A percentile compares a stretch with the other conserved stretches of the same genome.
Evolutionary conservation across 1,140 invertebrate species (phyloP).

Genomic region (Dreissena rostriformis): DNA sequence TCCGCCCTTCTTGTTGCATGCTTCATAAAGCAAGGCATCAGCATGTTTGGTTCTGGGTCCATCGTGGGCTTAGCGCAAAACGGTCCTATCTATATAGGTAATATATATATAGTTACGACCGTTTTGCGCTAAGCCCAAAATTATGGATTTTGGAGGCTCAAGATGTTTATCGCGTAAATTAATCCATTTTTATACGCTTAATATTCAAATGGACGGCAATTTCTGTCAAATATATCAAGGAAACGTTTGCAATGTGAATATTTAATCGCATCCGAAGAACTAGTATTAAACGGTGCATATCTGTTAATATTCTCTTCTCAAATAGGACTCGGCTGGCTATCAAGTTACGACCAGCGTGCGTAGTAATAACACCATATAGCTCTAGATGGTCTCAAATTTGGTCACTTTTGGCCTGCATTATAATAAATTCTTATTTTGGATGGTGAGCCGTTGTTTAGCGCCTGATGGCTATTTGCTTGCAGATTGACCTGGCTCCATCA

Average conservation of each 20-base stretch:
- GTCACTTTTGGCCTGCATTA: constrained; percentile 5
- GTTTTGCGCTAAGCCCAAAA: too few species aligned
- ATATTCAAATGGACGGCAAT: constrained; percentile 39
- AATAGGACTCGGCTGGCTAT: neutral
- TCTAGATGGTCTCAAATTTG: neutral
- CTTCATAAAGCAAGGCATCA: neutral
- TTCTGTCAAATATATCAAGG: constrained; percentile 20
- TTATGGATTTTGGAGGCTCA: neutral
- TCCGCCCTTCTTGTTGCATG: neutral
- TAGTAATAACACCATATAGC: neutral
- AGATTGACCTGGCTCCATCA: too few species aligned
- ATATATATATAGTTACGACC: too few species aligned
- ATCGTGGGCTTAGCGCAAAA: neutral
- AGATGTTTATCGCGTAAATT: constrained; percentile 28
- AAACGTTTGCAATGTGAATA: constrained; percentile 43
- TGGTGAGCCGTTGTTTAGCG: too few species aligned
- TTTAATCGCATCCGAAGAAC: constrained; percentile 16
- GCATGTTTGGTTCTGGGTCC: neutral
- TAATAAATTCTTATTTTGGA: constrained; percentile 23
- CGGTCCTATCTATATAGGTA: neutral
- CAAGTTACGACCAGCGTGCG: neutral
- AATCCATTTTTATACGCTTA: constrained; percentile 31
- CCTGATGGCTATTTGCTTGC: too few species aligned
- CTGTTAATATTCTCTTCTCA: neutral
- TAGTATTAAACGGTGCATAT: neutral